phyloP scores from a whole-genome alignment of 2,888 invertebrate genomes.

The Eumacrocentrus americanus region DNA sequence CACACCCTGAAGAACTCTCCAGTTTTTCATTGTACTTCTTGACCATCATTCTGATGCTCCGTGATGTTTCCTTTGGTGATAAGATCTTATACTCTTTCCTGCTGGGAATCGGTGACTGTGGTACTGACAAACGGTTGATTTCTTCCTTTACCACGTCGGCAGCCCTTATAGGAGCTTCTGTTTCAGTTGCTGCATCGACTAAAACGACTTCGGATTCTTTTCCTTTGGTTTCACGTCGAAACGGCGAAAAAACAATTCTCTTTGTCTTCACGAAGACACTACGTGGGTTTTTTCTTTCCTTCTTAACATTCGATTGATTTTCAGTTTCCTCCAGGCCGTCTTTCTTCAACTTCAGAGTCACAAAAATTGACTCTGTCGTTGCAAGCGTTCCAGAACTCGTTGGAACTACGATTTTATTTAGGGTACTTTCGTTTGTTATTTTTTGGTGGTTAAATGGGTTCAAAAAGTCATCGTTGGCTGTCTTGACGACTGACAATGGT shows the following conservation, averaged over 20 bases:
- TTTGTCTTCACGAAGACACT: conserved; percentile 82
- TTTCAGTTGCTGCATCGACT: background rate
- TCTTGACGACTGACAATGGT: background rate
- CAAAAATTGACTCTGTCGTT: conserved; percentile 8
- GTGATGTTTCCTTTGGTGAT: conserved; percentile 70
- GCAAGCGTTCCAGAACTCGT: conserved; percentile 36
- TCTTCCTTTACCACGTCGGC: background rate
- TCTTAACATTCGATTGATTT: conserved; percentile 26
- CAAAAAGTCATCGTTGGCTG: conserved; percentile 17
- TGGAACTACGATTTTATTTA: conserved; percentile 53
- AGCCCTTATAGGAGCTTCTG: background rate
- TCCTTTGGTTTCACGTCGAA: conserved; percentile 59
- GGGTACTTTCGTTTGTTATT: conserved; percentile 48
- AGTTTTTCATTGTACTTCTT: conserved; percentile 71
- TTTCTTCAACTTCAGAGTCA: conserved; percentile 29
- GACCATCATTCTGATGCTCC: conserved; percentile 74
- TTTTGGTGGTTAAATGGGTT: conserved; percentile 42
- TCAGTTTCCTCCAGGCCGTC: background rate
- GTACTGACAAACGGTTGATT: conserved; percentile 65
- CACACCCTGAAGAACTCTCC: conserved; percentile 12
- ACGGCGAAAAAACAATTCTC: conserved; percentile 78
- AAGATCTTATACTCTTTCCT: conserved; percentile 63
- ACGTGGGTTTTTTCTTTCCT: conserved; percentile 50
- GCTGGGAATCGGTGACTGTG: conserved; percentile 51
- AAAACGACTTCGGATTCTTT: background rate